Base-by-base conservation (phyloP, 2,888 invertebrate species). In the Amphipoea oculea region DNA sequence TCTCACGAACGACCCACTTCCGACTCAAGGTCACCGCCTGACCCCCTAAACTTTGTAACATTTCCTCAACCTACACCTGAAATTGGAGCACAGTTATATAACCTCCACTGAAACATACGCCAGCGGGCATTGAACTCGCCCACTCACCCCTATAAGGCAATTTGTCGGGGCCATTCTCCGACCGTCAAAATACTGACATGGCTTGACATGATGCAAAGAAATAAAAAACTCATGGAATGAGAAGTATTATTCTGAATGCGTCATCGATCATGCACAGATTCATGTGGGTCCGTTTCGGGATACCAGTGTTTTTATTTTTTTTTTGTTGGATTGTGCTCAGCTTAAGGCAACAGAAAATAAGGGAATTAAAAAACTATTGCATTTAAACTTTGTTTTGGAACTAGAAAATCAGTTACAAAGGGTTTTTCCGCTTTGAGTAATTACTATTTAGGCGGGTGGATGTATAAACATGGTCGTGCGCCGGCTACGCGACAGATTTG, bases 1-100 rank as follows among this genome's bases (percentile, higher is more conserved):
- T 95, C 96, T 96, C 96, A 96, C 97, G 96, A 96, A 91, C 95
- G 96, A 94, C 97, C 96, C 91, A 96, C 96, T 96, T 96, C 89
- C 92, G 91, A 86, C 90, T 91, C 96, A 97, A 96, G 97, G 96
- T 96, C 96, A 96, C 94, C 93, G 94, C 88, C 91, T 96, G 96
- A 96, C 96, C 96, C 95, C 94, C 95, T 96, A 94, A 95, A 94
- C 94, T 92, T 90, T 91, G 90, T 91, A 91, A 90, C 88, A 92
- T 93, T 94, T 93, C 94, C 92, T 91, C 92, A 93, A 92, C 92
- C 89, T 90, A 90, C 90, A 92, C 89, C 92, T 92, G 90, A 90
- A 93, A 92, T 89, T 86, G 82, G 88, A 89, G 75, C 88, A 87
- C 89, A 90, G 90, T 90, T 89, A 82, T 83, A 79, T 89, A 80